Conservation (phyloP, 2,113 vertebrate species). For the Alectura lathami region DNA sequence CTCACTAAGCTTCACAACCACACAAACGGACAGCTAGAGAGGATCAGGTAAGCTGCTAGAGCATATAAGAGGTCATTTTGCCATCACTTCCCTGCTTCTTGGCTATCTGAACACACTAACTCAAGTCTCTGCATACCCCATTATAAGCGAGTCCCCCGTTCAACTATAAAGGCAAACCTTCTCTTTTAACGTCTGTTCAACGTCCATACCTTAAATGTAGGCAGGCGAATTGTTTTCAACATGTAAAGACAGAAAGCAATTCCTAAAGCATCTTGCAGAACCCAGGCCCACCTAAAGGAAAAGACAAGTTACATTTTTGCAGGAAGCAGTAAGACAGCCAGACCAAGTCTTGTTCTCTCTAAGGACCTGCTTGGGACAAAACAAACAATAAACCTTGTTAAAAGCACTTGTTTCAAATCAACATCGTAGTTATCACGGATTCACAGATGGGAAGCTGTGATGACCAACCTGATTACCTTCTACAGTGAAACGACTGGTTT, state of each 20-base stretch:
- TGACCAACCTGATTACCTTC: neutral
- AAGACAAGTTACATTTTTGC: neutral
- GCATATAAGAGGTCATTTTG: neutral
- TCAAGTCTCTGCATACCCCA: neutral
- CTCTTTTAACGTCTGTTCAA: neutral
- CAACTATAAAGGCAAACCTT: neutral
- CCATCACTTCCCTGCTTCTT: too few relatives aligned
- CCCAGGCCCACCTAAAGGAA: conserved; percentile 91
- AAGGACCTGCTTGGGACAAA: neutral
- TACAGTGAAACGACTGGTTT: neutral
- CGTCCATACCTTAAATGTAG: conserved; percentile 90
- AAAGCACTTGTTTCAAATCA: neutral
- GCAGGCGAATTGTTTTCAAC: conserved; percentile 92
- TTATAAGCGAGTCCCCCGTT: neutral
- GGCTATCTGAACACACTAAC: neutral
- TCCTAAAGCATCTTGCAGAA: conserved; percentile 92
- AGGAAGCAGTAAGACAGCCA: neutral
- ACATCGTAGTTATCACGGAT: neutral
- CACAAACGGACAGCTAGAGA: too few relatives aligned
- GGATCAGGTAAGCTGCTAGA: neutral
- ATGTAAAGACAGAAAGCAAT: conserved; percentile 95
- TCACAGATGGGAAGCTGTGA: neutral
- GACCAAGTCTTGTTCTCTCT: neutral
- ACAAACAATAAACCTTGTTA: neutral
- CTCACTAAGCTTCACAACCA: too few relatives aligned